phyloP scores from a whole-genome alignment of 2,797 vertebrate species.

The Tachyglossus aculeatus region DNA sequence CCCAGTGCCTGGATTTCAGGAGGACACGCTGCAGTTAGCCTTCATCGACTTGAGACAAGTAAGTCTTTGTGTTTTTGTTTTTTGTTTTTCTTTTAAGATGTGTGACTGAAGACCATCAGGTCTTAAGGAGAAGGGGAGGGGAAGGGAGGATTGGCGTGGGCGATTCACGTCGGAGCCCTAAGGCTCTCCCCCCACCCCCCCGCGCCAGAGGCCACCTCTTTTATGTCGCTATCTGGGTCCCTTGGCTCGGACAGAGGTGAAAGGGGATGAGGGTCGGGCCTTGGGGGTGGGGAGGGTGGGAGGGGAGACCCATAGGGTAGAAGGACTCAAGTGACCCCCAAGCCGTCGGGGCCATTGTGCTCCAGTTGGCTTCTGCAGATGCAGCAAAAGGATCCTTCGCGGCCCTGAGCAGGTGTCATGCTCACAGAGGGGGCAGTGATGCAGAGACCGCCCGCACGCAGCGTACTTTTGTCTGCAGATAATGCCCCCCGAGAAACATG shows the following conservation, averaged over 20 bases:
- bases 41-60: conserved; percentile 99
- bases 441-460: conserved; percentile 64
- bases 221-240: conserved; percentile 56
- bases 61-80: conserved; percentile 95
- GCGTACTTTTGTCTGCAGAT: conserved; percentile 63
- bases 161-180: conserved; percentile 74
- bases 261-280: too few relatives aligned
- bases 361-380: conserved; percentile 51
- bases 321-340: conserved; percentile 69
- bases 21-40: conserved; percentile 99
- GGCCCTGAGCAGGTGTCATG: conserved; percentile 70
- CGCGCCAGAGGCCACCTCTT: conserved; percentile 62
- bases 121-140: conserved; percentile 76
- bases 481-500: conserved; percentile 52
- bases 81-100: conserved; percentile 86
- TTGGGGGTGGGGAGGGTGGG: conserved; percentile 58
- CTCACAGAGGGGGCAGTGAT: conserved; percentile 55
- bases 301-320: conserved; percentile 52
- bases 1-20: conserved; percentile 99
- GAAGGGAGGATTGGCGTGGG: conserved; percentile 68
- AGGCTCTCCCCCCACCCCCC: conserved; percentile 52
- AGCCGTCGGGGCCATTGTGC: conserved; percentile 60
- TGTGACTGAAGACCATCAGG: conserved; percentile 87
- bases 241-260: conserved; percentile 68
- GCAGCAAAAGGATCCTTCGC: conserved; percentile 49